A percentile compares a stretch with the other conserved stretches of the same genome.
These are phyloP conservation scores for Monodelphis domestica DNA, from an alignment of 2,797 vertebrate species.

Conservation along the genomic window DNA sequence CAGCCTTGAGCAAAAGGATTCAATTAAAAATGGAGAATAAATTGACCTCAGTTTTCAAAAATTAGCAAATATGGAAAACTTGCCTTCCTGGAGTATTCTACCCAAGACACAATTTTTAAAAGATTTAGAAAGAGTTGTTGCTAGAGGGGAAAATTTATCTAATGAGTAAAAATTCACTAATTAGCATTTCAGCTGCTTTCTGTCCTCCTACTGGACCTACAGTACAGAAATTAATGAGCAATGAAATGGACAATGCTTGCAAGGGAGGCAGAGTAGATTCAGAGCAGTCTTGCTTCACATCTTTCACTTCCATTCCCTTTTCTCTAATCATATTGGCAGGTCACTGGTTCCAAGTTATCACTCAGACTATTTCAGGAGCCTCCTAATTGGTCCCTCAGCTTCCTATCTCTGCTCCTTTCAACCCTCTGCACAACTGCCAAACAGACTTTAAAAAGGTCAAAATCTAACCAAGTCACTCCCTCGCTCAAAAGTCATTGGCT, in stretches of 20 bases:
- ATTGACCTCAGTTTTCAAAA: constrained; percentile 16
- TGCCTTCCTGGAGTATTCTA: constrained; percentile 17
- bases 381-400: not conserved
- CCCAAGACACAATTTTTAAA: constrained; percentile 23
- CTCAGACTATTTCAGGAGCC: not conserved
- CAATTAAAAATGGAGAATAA: not conserved
- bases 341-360: not conserved
- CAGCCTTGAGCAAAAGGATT: constrained; percentile 9
- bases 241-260: not conserved
- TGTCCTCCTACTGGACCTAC: not conserved
- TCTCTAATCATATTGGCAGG: not conserved
- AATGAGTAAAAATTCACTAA: not conserved
- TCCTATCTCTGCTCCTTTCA: not conserved
- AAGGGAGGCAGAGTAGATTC: not conserved
- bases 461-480: not conserved
- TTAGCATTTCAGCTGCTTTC: not conserved
- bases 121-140: constrained; percentile 15
- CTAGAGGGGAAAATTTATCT: constrained; percentile 26
- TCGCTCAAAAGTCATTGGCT: not conserved
- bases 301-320: not conserved
- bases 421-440: not conserved
- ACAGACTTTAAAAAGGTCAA: not conserved
- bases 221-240: not conserved
- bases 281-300: not conserved
- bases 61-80: not conserved